Conservation (phyloP, 2,797 vertebrate species). For the Esox masquinongy region DNA sequence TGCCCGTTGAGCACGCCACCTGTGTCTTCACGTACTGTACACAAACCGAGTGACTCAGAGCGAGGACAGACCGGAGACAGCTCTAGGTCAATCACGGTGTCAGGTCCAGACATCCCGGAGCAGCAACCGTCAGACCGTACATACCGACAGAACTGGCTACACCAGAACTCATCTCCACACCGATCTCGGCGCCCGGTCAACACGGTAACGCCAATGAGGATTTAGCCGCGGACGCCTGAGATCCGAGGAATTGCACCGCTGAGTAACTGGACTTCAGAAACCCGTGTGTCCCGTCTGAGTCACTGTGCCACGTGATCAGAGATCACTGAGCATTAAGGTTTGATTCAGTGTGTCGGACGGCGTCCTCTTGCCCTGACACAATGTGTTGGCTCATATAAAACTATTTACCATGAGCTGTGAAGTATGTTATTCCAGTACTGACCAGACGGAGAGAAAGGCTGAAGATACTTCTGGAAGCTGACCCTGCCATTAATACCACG, state of each 20-base stretch:
- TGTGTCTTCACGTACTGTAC: background rate
- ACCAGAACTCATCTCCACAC: too few relatives aligned
- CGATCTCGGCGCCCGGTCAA: too few relatives aligned
- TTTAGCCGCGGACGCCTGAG: too few relatives aligned
- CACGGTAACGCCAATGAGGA: too few relatives aligned
- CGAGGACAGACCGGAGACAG: background rate
- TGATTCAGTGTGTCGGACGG: background rate
- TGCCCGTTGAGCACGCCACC: too few relatives aligned
- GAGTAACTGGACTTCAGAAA: background rate
- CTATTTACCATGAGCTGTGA: background rate
- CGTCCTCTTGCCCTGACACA: background rate
- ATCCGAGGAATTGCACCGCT: too few relatives aligned
- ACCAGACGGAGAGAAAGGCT: slow-evolving; percentile 16
- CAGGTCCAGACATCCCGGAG: background rate
- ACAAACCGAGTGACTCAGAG: background rate
- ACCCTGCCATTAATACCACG: background rate
- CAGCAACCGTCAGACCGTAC: too few relatives aligned
- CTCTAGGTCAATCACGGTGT: background rate
- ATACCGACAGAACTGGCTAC: too few relatives aligned
- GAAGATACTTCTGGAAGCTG: slow-evolving; percentile 32
- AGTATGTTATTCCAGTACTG: background rate
- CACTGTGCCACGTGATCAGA: background rate
- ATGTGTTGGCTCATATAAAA: background rate
- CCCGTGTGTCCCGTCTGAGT: background rate
- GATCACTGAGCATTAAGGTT: background rate